These are phyloP conservation scores for Sebastes umbrosus DNA, from an alignment of 2,797 vertebrate species.

Conservation along the genomic window DNA sequence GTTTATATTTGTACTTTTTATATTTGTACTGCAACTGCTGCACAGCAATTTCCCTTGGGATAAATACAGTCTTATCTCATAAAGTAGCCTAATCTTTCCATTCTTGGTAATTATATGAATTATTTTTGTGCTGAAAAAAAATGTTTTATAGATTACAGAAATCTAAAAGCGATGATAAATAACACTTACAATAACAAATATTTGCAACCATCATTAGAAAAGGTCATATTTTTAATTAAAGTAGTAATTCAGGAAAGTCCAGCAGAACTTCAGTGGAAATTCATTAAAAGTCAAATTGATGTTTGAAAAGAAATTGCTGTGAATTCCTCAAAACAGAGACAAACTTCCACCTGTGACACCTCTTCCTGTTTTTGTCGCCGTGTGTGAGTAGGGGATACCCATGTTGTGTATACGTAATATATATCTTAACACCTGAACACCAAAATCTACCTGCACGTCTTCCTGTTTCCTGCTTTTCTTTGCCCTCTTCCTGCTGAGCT, in stretches of 20 bases:
- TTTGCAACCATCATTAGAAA: neutral
- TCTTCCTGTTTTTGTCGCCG: conserved; percentile 18
- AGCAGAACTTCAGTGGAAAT: neutral
- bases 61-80: too few species aligned
- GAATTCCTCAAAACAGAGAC: conserved; percentile 30
- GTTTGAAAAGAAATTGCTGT: neutral
- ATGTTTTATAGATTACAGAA: neutral
- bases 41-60: too few species aligned
- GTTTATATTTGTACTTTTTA: too few species aligned
- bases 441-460: conserved; percentile 19
- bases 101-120: too few species aligned
- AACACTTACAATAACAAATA: neutral
- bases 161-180: neutral
- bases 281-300: neutral
- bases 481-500: neutral
- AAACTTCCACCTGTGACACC: conserved; percentile 18
- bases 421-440: conserved; percentile 7
- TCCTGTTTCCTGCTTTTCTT: conserved; percentile 21
- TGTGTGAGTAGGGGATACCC: conserved; percentile 46
- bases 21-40: too few species aligned
- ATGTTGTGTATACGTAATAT: neutral
- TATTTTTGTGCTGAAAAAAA: too few species aligned
- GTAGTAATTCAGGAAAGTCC: neutral
- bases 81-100: too few species aligned
- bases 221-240: neutral